Conservation (phyloP, 2,113 vertebrate genomes). For the Anguilla rostrata region DNA sequence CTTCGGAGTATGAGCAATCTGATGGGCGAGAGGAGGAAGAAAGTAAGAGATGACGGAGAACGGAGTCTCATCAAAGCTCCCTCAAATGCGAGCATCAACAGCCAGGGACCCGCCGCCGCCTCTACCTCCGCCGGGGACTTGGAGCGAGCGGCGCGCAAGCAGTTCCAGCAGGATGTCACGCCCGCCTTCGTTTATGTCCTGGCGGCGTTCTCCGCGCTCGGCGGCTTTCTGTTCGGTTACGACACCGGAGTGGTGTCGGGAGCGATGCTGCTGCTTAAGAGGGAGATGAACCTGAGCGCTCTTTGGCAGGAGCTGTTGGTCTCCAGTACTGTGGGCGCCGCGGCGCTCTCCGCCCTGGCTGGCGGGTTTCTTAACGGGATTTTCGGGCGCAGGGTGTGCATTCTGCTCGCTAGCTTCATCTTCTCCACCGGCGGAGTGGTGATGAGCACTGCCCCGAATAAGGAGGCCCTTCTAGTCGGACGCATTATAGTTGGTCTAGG, state of each 20-base stretch:
- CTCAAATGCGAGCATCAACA: conserved; percentile 64
- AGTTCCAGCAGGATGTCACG: conserved; percentile 71
- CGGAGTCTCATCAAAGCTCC: conserved; percentile 68
- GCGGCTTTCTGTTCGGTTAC: conserved; percentile 94
- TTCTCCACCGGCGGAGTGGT: conserved; percentile 79
- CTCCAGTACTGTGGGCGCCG: conserved; percentile 88
- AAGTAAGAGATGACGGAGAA: conserved; percentile 70
- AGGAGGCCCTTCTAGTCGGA: conserved; percentile 83
- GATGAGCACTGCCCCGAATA: conserved; percentile 73
- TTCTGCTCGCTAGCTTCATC: conserved; percentile 83
- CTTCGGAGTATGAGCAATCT: conserved; percentile 71
- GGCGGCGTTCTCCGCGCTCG: conserved; percentile 84
- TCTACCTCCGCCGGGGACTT: conserved; percentile 49
- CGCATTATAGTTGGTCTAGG: conserved; percentile 87
- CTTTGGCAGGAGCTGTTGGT: conserved; percentile 96
- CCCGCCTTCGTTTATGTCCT: conserved; percentile 73
- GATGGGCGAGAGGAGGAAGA: conserved; percentile 73
- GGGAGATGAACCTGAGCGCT: conserved; percentile 81
- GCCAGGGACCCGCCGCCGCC: conserved; percentile 40
- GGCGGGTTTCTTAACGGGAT: conserved; percentile 81
- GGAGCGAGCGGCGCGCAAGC: conserved; percentile 70
- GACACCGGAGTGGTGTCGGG: conserved; percentile 96
- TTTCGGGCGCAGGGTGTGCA: conserved; percentile 81
- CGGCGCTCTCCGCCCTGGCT: conserved; percentile 80
- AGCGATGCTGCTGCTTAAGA: conserved; percentile 91